Evolutionary conservation across 2,113 vertebrate species (phyloP).

Genomic region (Heterotis niloticus): DNA sequence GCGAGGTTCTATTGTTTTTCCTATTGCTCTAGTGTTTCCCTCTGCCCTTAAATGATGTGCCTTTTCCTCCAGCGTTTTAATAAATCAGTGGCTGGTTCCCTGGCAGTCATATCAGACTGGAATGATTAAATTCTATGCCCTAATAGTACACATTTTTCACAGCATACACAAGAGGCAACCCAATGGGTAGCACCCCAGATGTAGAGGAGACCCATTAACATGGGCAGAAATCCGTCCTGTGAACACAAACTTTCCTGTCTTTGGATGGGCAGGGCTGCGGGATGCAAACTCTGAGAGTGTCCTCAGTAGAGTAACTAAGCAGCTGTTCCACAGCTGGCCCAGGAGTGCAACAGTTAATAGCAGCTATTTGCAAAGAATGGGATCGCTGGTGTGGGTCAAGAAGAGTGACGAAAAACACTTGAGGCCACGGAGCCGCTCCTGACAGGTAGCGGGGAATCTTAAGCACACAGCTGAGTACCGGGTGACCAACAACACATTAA

Average conservation of each 20-base stretch:
- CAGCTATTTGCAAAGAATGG: too few species aligned
- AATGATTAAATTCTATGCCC: slow-evolving; percentile 7
- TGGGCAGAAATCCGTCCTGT: background rate
- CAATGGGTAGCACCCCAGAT: background rate
- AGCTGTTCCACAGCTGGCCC: background rate
- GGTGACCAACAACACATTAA: too few species aligned
- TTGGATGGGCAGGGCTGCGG: background rate
- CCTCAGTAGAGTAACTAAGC: background rate
- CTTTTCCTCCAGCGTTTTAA: slow-evolving; percentile 10
- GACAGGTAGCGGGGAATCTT: too few species aligned
- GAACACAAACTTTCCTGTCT: background rate
- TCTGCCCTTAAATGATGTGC: background rate
- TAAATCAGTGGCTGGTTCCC: background rate
- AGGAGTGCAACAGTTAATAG: too few species aligned
- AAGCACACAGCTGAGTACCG: too few species aligned
- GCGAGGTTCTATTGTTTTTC: too few species aligned
- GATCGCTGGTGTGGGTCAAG: too few species aligned
- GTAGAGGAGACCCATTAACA: background rate
- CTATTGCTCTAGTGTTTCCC: background rate
- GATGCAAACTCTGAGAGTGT: background rate
- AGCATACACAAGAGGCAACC: background rate
- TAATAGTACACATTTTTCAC: background rate
- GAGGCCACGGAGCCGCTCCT: too few species aligned
- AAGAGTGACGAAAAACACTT: too few species aligned
- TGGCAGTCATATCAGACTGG: background rate